Evolutionary conservation across 2,797 vertebrate genomes (phyloP).

Genomic region (Apodemus agrarius): DNA sequence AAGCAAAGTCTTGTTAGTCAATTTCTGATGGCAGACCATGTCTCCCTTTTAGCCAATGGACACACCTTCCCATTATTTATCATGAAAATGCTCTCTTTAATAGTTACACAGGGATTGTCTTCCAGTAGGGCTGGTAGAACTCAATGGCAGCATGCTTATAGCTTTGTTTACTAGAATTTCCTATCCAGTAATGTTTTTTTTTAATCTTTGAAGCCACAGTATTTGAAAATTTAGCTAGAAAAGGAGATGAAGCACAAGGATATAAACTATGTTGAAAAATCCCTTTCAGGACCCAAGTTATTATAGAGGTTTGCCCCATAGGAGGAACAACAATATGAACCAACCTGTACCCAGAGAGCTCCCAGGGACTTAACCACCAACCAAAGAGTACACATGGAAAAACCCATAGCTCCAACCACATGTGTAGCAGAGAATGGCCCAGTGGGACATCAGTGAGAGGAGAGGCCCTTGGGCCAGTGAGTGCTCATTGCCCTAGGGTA

Average conservation of each 20-base stretch:
- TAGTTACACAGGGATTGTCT: conserved; percentile 76
- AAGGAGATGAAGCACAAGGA: conserved; percentile 73
- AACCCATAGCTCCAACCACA: too few relatives aligned
- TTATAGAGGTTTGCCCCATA: too few relatives aligned
- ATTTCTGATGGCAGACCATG: conserved; percentile 62
- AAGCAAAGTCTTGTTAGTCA: conserved; percentile 76
- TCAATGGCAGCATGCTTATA: conserved; percentile 71
- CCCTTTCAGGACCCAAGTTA: conserved; percentile 78
- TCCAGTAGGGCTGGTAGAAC: conserved; percentile 59
- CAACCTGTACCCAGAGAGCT: too few relatives aligned
- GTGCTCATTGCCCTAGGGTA: too few relatives aligned
- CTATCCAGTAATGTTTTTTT: conserved; percentile 80
- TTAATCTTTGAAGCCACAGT: conserved; percentile 85
- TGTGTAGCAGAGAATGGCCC: too few relatives aligned
- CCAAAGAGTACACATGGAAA: too few relatives aligned
- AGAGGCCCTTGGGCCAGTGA: too few relatives aligned
- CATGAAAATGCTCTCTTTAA: conserved; percentile 79
- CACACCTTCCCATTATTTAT: conserved; percentile 87
- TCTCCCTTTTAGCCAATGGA: conserved; percentile 82
- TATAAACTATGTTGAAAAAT: conserved; percentile 74
- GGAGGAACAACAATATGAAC: too few relatives aligned
- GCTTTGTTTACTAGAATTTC: conserved; percentile 71
- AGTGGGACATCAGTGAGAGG: too few relatives aligned
- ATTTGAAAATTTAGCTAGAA: conserved; percentile 87
- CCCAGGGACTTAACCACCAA: too few relatives aligned